These are phyloP conservation scores for Albula glossodonta DNA, from an alignment of 2,113 vertebrate species.

Conservation along the genomic window DNA sequence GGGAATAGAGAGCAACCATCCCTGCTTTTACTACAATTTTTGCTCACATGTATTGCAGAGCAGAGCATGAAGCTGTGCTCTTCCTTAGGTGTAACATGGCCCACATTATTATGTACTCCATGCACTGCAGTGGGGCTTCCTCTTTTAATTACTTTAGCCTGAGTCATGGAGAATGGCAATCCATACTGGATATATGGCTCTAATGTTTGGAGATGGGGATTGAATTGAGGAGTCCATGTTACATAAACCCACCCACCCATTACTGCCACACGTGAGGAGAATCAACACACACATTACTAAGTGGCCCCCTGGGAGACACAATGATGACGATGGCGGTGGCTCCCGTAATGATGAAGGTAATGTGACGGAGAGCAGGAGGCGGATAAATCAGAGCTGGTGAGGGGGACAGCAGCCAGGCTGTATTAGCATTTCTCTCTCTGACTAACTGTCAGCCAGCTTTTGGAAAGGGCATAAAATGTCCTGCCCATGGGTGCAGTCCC, in stretches of 20 bases:
- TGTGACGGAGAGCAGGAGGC: slow-evolving; percentile 17
- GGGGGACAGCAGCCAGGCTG: background rate
- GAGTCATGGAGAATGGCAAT: too few species aligned
- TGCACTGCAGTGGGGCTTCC: too few species aligned
- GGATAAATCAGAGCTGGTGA: background rate
- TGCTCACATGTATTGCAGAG: background rate
- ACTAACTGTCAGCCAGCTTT: too few species aligned
- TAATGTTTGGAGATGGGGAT: too few species aligned
- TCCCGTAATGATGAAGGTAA: slow-evolving; percentile 26
- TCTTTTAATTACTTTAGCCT: too few species aligned
- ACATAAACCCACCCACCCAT: too few species aligned
- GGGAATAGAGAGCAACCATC: background rate
- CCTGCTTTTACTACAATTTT: background rate
- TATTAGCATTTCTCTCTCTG: background rate
- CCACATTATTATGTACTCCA: too few species aligned
- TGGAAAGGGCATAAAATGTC: too few species aligned
- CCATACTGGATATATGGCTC: too few species aligned
- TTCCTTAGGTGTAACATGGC: background rate
- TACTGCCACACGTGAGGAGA: background rate
- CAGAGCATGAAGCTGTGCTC: background rate
- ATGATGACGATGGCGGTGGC: slow-evolving; percentile 1
- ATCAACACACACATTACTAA: background rate
- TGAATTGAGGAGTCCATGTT: too few species aligned
- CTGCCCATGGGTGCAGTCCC: too few species aligned
- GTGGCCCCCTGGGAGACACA: background rate